phyloP scores from a whole-genome alignment of 2,888 invertebrate genomes.

The Acheta domesticus region DNA sequence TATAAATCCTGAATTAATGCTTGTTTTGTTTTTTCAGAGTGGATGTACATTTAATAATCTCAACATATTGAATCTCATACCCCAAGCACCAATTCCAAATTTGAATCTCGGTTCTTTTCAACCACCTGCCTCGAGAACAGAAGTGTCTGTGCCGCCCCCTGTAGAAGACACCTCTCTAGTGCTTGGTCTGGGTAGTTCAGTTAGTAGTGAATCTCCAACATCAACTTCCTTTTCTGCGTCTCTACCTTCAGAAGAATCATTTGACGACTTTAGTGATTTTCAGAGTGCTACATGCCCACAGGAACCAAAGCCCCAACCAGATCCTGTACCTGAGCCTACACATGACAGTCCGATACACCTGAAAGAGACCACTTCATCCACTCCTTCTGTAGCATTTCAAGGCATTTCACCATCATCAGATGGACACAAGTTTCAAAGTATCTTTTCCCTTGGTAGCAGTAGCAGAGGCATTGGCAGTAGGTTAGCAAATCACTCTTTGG shows the following conservation, averaged over 20 bases:
- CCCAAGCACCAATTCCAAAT: conserved; percentile 45
- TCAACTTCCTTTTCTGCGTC: background rate
- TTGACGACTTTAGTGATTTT: conserved; percentile 53
- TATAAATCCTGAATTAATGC: background rate
- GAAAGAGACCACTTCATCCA: background rate
- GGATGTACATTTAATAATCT: conserved; percentile 42
- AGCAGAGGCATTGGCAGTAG: conserved; percentile 49
- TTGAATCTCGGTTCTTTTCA: conserved; percentile 42
- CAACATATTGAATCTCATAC: conserved; percentile 41
- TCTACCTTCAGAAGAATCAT: background rate
- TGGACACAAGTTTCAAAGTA: conserved; percentile 37
- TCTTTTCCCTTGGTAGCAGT: conserved; percentile 38
- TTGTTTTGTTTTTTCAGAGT: conserved; percentile 39
- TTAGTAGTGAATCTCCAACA: background rate
- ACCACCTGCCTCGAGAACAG: conserved; percentile 3
- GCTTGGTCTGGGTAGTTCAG: background rate
- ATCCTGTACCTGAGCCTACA: background rate
- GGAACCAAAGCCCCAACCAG: background rate
- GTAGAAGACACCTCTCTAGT: background rate
- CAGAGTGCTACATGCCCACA: conserved; percentile 45
- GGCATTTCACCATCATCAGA: background rate
- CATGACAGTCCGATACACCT: background rate
- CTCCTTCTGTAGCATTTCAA: background rate
- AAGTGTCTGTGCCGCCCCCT: background rate
- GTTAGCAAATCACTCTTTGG: conserved; percentile 51